These are phyloP conservation scores for Prochilodus magdalenae DNA, from an alignment of 2,113 vertebrate species.

Conservation along the genomic window DNA sequence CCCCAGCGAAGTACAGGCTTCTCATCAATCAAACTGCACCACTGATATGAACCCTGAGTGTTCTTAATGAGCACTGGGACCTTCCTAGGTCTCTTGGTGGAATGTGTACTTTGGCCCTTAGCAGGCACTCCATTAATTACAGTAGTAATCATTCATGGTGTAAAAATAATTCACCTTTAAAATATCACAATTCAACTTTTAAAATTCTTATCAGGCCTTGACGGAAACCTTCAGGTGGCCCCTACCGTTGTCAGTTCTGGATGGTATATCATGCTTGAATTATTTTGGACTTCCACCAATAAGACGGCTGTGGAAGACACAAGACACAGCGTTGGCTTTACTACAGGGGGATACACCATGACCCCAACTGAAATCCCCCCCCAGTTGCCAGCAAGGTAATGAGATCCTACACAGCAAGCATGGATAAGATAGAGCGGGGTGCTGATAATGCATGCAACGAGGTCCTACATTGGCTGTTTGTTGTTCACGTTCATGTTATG, in stretches of 20 bases:
- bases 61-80: neutral
- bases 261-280: neutral
- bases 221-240: neutral
- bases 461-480: conserved; percentile 4
- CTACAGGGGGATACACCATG: neutral
- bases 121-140: neutral
- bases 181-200: neutral
- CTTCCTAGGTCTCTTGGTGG: neutral
- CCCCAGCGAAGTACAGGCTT: neutral
- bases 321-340: neutral
- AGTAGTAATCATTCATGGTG: conserved; percentile 7
- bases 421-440: neutral
- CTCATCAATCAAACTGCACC: neutral
- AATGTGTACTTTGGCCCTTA: neutral
- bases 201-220: neutral
- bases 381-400: neutral
- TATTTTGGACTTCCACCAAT: neutral
- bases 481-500: neutral
- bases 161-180: conserved; percentile 9
- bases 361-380: neutral
- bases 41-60: neutral
- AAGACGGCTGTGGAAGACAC: neutral
- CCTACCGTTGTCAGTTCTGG: neutral
- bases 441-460: conserved; percentile 2
- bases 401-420: conserved; percentile 4